Evolutionary conservation across 2,888 invertebrate genomes (phyloP), one percentile per base, ranked within the genome.

Genomic region (Parnassius glacialis): DNA sequence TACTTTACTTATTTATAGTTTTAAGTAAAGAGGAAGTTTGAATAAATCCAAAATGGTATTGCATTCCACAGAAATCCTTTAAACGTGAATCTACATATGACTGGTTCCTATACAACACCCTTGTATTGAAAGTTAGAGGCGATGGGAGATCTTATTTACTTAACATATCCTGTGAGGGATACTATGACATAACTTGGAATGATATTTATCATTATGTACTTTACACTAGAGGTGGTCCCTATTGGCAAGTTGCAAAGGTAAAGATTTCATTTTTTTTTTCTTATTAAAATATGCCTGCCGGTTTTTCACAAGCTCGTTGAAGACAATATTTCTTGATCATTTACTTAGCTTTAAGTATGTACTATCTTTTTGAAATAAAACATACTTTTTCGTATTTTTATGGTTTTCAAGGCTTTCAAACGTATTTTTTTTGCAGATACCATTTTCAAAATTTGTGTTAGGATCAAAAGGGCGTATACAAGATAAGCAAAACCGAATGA

Each of bases 191-290:
- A 42, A 92, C 93, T n/a, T 98, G 97, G 97, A 95, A 97, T 80
- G 97, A 98, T 83, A 93, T 96, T 13, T 97, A 95, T 81, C 94
- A 95, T 74, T 99, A 95, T 84, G 94, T 95, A 0, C 86, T 99
- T 5, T 97, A 94, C 79, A 99, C 99, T 0, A 94, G 98, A 85
- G 99, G 99, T 48, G 99, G 99, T 0, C 99, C 99, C 0, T 99
- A 99, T 81, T 99, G 99, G 99, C 99, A 99, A 91, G 89, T 94
- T 66, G 94, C 95, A 41, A 97, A 95, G 93, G 97, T 97, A 85
- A 34, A 7, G 34, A 7, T 34, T 34, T 34, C 34, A 34, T 7
- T 34, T 7, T 34, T 7, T n/a, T 34, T 7, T 34, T 34, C 34
- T 34, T 1, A 34, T 34, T 34, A 34, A 34, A 34, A 34, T 7